A percentile compares a stretch with the other conserved stretches of the same genome.
phyloP scores from a whole-genome alignment of 2,113 vertebrate genomes.

The Rhynchomys soricoides region DNA sequence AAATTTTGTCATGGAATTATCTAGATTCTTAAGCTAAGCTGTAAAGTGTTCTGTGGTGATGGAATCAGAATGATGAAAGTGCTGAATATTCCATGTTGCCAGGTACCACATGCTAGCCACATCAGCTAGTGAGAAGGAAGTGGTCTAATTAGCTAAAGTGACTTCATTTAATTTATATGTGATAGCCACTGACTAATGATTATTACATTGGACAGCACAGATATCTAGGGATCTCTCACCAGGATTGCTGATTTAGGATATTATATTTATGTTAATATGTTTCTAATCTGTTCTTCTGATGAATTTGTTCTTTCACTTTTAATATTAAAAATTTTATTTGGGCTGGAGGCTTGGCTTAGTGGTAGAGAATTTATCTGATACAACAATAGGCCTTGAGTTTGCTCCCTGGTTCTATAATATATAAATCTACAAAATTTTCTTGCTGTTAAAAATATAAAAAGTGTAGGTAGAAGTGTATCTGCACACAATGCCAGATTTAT shows the following conservation, averaged over 20 bases:
- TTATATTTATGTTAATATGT: background rate
- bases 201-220: background rate
- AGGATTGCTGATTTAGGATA: background rate
- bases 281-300: background rate
- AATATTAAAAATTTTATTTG: background rate
- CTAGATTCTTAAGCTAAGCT: background rate
- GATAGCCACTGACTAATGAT: background rate
- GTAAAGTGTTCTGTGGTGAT: background rate
- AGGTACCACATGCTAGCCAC: too few species aligned
- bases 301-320: background rate
- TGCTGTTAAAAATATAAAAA: background rate
- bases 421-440: background rate
- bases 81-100: background rate
- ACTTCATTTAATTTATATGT: background rate
- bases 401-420: background rate
- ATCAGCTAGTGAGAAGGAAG: background rate
- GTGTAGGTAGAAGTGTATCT: background rate
- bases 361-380: too few species aligned
- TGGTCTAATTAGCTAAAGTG: background rate
- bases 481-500: background rate
- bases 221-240: background rate
- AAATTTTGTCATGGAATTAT: background rate
- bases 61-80: background rate
- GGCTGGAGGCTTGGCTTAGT: background rate
- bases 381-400: background rate